phyloP scores from a whole-genome alignment of 1,140 invertebrate species.

The Drosophila fuyamai region DNA sequence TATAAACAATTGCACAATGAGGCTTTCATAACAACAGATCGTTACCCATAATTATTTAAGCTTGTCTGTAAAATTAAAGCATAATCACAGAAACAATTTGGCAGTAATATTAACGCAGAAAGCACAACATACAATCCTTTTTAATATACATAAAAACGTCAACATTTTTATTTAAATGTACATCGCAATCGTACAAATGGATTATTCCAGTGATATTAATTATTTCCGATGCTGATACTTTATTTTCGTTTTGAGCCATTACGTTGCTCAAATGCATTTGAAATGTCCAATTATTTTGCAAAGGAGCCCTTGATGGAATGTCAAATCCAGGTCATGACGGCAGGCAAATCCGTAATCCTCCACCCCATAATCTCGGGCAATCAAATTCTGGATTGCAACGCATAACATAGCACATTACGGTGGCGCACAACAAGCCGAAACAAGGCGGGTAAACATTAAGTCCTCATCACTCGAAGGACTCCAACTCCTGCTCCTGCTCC shows the following conservation, averaged over 20 bases:
- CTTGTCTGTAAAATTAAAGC: too few relatives aligned
- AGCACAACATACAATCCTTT: too few relatives aligned
- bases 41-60: too few relatives aligned
- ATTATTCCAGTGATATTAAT: too few relatives aligned
- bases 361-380: slow-evolving; percentile 38
- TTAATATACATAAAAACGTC: too few relatives aligned
- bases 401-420: slow-evolving; percentile 36
- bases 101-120: too few relatives aligned
- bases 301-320: background rate
- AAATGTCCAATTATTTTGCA: slow-evolving; percentile 23
- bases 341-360: slow-evolving; percentile 12
- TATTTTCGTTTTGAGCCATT: background rate
- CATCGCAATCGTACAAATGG: too few relatives aligned
- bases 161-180: too few relatives aligned
- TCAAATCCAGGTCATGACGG: slow-evolving; percentile 5
- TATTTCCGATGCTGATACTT: too few relatives aligned
- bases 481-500: background rate
- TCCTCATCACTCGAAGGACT: slow-evolving; percentile 19
- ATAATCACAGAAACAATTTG: too few relatives aligned
- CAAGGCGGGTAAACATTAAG: slow-evolving; percentile 16
- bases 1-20: too few relatives aligned
- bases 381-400: slow-evolving; percentile 47
- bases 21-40: too few relatives aligned
- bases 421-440: background rate
- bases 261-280: slow-evolving; percentile 24